Conservation (phyloP, 2,888 invertebrate genomes). For the Philhelius pedissequus region DNA sequence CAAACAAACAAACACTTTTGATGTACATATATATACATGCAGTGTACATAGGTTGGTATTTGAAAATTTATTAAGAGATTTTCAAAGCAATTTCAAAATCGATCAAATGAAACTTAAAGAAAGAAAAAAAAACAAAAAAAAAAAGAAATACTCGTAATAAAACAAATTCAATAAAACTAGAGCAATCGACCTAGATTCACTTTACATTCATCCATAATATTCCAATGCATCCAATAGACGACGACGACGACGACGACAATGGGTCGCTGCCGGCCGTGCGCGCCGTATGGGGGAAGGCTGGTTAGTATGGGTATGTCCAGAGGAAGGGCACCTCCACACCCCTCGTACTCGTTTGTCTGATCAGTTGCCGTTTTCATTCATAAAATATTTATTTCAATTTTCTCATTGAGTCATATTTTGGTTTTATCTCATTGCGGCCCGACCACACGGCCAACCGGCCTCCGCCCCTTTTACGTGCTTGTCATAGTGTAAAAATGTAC, state of each 20-base stretch:
- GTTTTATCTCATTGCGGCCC: conserved; percentile 34
- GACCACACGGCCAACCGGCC: not conserved
- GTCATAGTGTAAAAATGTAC: conserved; percentile 26
- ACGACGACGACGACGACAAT: too few relatives aligned
- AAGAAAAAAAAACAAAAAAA: not conserved
- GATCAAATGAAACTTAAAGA: conserved; percentile 22
- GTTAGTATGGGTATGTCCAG: not conserved
- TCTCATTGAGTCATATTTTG: conserved; percentile 62
- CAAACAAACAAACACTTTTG: not conserved
- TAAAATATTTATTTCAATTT: conserved; percentile 58
- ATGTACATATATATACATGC: not conserved
- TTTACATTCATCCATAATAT: conserved; percentile 16
- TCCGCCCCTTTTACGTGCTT: conserved; percentile 5
- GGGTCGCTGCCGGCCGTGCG: too few relatives aligned
- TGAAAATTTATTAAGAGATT: not conserved
- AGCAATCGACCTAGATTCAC: conserved; percentile 33
- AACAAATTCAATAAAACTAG: conserved; percentile 15
- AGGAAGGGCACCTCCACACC: not conserved
- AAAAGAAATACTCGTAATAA: too few relatives aligned
- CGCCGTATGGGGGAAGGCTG: not conserved
- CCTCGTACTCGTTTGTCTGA: not conserved
- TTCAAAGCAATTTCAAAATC: conserved; percentile 31
- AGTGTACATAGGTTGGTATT: too few relatives aligned
- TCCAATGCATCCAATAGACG: conserved; percentile 9
- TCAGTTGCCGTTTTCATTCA: conserved; percentile 53